Percentiles rank a stretch among this genome's conserved stretches.
phyloP scores from a whole-genome alignment of 2,888 invertebrate species.

The Acrocyrtus sp. region DNA sequence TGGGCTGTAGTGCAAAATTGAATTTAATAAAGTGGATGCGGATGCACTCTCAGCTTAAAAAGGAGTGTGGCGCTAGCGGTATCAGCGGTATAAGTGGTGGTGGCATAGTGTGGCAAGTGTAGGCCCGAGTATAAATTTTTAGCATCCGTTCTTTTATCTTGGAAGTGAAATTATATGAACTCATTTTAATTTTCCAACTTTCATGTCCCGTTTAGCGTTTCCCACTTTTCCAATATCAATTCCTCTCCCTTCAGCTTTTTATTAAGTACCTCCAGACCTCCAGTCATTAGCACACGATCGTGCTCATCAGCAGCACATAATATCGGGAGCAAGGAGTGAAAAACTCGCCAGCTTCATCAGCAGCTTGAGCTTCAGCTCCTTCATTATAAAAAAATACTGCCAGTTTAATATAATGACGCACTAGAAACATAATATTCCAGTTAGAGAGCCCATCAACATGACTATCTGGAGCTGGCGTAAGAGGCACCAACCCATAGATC shows the following conservation, averaged over 20 bases:
- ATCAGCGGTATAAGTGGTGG: too few relatives aligned
- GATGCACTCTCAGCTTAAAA: too few relatives aligned
- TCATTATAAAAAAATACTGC: slow-evolving; percentile 22
- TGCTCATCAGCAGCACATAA: slow-evolving; percentile 10
- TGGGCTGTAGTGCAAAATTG: too few relatives aligned
- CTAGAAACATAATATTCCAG: not conserved
- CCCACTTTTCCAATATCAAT: slow-evolving; percentile 31
- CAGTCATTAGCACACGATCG: slow-evolving; percentile 40
- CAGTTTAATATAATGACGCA: slow-evolving; percentile 12
- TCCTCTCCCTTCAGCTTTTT: slow-evolving; percentile 29
- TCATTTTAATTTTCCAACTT: slow-evolving; percentile 54
- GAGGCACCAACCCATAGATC: slow-evolving; percentile 50
- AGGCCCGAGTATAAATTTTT: too few relatives aligned
- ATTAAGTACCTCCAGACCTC: too few relatives aligned
- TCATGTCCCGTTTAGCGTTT: too few relatives aligned
- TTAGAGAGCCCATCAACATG: too few relatives aligned
- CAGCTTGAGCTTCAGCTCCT: not conserved
- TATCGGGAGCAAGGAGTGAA: slow-evolving; percentile 4
- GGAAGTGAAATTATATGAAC: slow-evolving; percentile 43
- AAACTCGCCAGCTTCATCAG: slow-evolving; percentile 7
- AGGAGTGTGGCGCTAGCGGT: too few relatives aligned
- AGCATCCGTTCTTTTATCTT: slow-evolving; percentile 18
- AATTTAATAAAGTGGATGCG: too few relatives aligned
- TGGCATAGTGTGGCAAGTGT: too few relatives aligned
- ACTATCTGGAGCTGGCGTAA: too few relatives aligned